Evolutionary conservation across 2,113 vertebrate species (phyloP).

Genomic region (Sylvietta virens): DNA sequence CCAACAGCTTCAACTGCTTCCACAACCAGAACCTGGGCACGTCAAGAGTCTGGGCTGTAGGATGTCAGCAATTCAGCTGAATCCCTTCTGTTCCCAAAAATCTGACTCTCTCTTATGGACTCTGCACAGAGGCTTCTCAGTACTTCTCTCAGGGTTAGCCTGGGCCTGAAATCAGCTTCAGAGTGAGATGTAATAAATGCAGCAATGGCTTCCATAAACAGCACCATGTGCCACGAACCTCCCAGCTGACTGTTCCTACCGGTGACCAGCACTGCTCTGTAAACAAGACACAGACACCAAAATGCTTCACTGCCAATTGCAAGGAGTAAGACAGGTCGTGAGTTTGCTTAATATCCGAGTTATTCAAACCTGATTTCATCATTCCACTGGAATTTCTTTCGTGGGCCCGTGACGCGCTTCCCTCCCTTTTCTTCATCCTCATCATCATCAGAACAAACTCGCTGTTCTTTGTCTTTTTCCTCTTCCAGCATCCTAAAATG

Average conservation of each 20-base stretch:
- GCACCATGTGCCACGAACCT: neutral
- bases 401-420: slow-evolving; percentile 78
- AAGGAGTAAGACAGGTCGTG: neutral
- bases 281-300: neutral
- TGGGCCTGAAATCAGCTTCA: neutral
- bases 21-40: neutral
- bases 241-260: neutral
- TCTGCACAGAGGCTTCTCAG: neutral
- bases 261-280: neutral
- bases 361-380: slow-evolving; percentile 87
- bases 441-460: slow-evolving; percentile 77
- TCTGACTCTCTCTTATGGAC: neutral
- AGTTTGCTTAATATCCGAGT: neutral
- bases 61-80: neutral
- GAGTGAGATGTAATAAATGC: neutral
- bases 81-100: neutral
- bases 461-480: slow-evolving; percentile 81
- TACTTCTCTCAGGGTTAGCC: neutral
- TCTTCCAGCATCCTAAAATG: slow-evolving; percentile 80
- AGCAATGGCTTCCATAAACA: neutral
- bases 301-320: slow-evolving; percentile 3
- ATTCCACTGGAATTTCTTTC: slow-evolving; percentile 93
- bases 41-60: neutral
- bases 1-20: neutral
- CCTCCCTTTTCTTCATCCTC: slow-evolving; percentile 84